These are phyloP conservation scores for Hypotaenidia okinawae DNA, from an alignment of 2,797 vertebrate species.

Conservation along the genomic window DNA sequence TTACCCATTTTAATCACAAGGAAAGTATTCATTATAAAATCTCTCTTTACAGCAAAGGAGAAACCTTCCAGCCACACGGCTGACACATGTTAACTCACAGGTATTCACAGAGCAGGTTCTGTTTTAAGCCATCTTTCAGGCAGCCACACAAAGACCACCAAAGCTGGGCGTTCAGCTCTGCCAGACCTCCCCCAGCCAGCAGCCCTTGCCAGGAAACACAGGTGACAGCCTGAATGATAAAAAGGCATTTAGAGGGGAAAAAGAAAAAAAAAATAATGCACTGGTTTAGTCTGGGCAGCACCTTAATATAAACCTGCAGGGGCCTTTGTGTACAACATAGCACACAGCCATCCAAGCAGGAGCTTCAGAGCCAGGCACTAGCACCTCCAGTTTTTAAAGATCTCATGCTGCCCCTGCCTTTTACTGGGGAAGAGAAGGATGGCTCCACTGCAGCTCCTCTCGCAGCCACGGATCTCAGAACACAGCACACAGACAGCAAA, in stretches of 20 bases:
- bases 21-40: constrained; percentile 74
- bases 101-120: constrained; percentile 74
- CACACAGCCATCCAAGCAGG: constrained; percentile 51
- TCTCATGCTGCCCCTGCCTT: neutral
- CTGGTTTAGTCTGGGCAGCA: constrained; percentile 76
- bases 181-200: constrained; percentile 71
- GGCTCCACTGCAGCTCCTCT: neutral
- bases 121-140: constrained; percentile 71
- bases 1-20: constrained; percentile 69
- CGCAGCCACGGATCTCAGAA: neutral
- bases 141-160: constrained; percentile 71
- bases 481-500: neutral
- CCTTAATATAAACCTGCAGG: constrained; percentile 74
- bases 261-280: constrained; percentile 39
- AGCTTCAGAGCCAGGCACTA: constrained; percentile 37
- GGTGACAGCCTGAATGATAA: constrained; percentile 77
- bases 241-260: constrained; percentile 72
- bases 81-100: constrained; percentile 68
- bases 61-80: constrained; percentile 66
- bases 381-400: neutral
- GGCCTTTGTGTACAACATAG: constrained; percentile 67
- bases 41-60: constrained; percentile 56
- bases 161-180: constrained; percentile 67
- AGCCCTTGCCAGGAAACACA: constrained; percentile 73
- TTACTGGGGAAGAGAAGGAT: neutral